Base-by-base conservation (phyloP, 2,113 vertebrate genomes). In the Turnix velox region DNA sequence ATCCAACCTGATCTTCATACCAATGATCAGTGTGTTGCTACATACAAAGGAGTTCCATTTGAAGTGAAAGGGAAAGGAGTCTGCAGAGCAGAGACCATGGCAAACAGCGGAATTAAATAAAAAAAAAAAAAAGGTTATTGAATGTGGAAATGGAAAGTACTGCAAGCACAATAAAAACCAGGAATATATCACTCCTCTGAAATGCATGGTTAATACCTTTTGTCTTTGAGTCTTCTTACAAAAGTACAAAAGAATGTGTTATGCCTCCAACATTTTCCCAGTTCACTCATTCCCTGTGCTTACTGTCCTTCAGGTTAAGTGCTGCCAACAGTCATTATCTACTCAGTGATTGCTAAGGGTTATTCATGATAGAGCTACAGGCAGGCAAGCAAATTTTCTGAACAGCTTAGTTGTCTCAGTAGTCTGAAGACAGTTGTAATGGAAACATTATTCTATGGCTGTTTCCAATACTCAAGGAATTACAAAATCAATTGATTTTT, bases 1-100 rank as follows among this genome's bases (percentile, higher is more conserved):
- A 97, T 99, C 90, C 99, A 99, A 87, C 99, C 99, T 11, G 98
- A 99, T 80, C 98, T 99, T 72, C 97, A 90, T 82, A 99, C 99
- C 12, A 97, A 99, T 81, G 95, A 88, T 42, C 97, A 98, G 37
- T 98, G 98, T 86, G 97, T 99, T 83, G 99, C 99, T 75, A 99
- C 98, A 1, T 99, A 99, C 96, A 99, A 98, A 95, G 99, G 99
- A 31, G 96, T 97, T 15, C 97, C 98, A 8, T 99, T 99, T 93
- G 98, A 99, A 97, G 98, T 99, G 57, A 96, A 97, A 49, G 99
- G 98, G 52, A 99, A 99, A 93, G 99, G 99, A 46, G 97, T 99
- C 28, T 99, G 99, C 97, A 98, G 96, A 96, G 98, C 98, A 87
- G 98, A 98, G 88, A 99, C 98, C 93, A 99, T 99, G 99, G 97